These are phyloP conservation scores for Drosophila tanythrix DNA, from an alignment of 2,888 invertebrate genomes.

Conservation along the genomic window DNA sequence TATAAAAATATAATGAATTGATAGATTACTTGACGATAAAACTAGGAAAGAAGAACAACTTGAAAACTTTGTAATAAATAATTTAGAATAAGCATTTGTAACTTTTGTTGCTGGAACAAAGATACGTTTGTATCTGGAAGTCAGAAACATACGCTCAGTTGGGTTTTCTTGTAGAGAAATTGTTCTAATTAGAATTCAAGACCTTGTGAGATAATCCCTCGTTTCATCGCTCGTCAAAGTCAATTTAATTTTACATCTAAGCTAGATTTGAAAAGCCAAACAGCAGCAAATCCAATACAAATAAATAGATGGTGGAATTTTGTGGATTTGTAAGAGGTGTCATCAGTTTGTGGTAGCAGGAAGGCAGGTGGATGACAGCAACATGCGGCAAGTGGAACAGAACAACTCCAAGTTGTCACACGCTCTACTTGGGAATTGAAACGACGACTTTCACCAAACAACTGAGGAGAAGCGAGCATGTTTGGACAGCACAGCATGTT, in stretches of 20 bases:
- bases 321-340: neutral
- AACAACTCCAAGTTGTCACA: conserved; percentile 6
- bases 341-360: conserved; percentile 7
- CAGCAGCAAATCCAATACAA: neutral
- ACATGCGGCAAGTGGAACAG: conserved; percentile 2
- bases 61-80: neutral
- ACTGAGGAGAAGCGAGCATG: neutral
- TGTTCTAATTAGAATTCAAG: neutral
- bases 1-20: neutral
- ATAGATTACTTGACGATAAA: neutral
- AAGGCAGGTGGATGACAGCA: neutral
- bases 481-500: conserved; percentile 17
- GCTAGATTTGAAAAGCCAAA: neutral
- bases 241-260: conserved; percentile 1
- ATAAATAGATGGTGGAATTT: neutral
- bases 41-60: neutral
- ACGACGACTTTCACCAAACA: conserved; percentile 2
- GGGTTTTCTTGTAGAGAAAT: neutral
- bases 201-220: neutral
- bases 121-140: neutral
- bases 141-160: neutral
- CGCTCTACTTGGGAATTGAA: conserved; percentile 1
- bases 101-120: neutral
- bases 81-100: too few relatives aligned
- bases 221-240: conserved; percentile 7